These are phyloP conservation scores for Papilio protenor DNA, from an alignment of 2,888 invertebrate species.

Conservation along the genomic window DNA sequence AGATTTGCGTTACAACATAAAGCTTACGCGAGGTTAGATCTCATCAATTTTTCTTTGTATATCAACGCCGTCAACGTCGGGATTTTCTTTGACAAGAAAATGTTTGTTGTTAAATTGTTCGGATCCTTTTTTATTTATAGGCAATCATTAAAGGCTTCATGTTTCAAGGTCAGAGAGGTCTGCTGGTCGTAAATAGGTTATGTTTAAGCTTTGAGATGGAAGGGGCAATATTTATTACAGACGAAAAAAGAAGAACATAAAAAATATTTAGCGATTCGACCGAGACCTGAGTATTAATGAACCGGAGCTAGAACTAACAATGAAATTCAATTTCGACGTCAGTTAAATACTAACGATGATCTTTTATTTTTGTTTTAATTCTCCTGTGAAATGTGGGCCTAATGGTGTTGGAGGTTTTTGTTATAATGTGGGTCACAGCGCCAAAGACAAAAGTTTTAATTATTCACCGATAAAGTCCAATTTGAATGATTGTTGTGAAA, in stretches of 20 bases:
- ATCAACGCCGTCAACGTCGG: slow-evolving; percentile 15
- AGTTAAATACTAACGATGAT: slow-evolving; percentile 28
- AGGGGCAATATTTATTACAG: background rate
- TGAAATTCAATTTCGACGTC: slow-evolving; percentile 30
- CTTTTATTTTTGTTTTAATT: slow-evolving; percentile 36
- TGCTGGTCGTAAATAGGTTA: background rate
- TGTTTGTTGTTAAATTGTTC: slow-evolving; percentile 16
- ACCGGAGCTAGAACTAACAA: slow-evolving; percentile 18
- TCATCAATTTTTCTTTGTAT: slow-evolving; percentile 3
- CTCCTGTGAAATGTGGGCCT: slow-evolving; percentile 12
- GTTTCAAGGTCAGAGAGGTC: background rate
- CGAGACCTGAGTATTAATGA: slow-evolving; percentile 10
- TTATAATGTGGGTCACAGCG: slow-evolving; percentile 31
- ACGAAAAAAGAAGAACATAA: slow-evolving; percentile 23
- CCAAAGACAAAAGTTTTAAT: slow-evolving; percentile 38
- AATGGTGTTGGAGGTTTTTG: slow-evolving; percentile 36
- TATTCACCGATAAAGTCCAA: slow-evolving; percentile 27
- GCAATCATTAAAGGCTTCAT: background rate
- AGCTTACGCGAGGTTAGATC: background rate
- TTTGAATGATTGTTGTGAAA: slow-evolving; percentile 39
- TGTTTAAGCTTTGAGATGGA: background rate
- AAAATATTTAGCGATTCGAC: slow-evolving; percentile 13
- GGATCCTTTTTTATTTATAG: slow-evolving; percentile 19
- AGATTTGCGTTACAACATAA: background rate
- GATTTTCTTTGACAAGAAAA: slow-evolving; percentile 8